Evolutionary conservation across 2,888 invertebrate species (phyloP), one percentile per base, ranked within the genome.

Genomic region (Bursaphelenchus okinawaensis): DNA sequence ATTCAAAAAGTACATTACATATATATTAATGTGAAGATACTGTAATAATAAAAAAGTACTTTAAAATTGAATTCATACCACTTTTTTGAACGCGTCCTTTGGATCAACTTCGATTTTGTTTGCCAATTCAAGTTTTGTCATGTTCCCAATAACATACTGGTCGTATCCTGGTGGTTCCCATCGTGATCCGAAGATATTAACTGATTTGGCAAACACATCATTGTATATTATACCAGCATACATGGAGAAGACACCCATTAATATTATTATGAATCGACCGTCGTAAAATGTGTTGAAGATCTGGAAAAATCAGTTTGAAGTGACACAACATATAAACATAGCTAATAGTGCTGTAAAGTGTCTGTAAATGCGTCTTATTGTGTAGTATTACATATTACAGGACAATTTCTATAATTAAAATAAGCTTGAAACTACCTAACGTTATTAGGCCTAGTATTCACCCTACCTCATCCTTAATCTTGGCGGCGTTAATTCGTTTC

Each of bases 201-300:
- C 82, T 1, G 93, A 91, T 84, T 93, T 95, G 12, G 94, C 92
- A 86, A 95, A 96, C 29, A 91, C 87, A 83, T 96, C 96, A 85
- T 96, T 96, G 87, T 96, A 96, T 69, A 96, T 76, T 8, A 77
- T 27, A 16, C 77, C 77, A 19, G 77, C 77, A 54, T 77, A 77
- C 54, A 77, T 73, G 19, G 80, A 80, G 60, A 81, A 77, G 9
- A 78, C n/a, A 9, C 80, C 80, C 80, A 77, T 81, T 58, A 77
- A 55, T n/a, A 80, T 52, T 27, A 77, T 77, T 22, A 77, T 79
- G 62, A 80, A 77, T 16, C 77, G 75, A n/a, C 77, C 76, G 24
- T 69, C 74, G 65, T 77, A 74, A 55, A 61, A 68, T 7, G 63
- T 68, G 51, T 61, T 64, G 52, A 71, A 75, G 24, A 71, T 71